phyloP scores from a whole-genome alignment of 1,140 invertebrate genomes.

The Drosophila bocki region DNA sequence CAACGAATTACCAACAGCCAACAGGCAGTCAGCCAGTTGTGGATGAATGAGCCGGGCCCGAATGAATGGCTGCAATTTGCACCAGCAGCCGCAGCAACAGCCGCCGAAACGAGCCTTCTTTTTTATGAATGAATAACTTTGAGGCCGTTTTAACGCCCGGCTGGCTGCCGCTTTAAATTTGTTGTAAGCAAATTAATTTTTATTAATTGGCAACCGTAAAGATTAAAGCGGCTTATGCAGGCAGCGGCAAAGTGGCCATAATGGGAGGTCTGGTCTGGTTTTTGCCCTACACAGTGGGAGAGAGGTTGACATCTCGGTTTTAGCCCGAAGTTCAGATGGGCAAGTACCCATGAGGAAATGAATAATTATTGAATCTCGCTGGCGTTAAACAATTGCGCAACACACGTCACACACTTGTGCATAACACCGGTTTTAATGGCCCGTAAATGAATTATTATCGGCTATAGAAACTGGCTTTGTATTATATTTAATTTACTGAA shows the following conservation, averaged over 20 bases:
- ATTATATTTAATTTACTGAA: slow-evolving; percentile 34
- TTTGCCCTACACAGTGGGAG: slow-evolving; percentile 19
- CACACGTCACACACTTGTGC: slow-evolving; percentile 55
- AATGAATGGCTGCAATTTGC: slow-evolving; percentile 79
- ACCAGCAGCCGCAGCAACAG: slow-evolving; percentile 54
- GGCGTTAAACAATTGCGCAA: slow-evolving; percentile 64
- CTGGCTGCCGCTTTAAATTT: slow-evolving; percentile 47
- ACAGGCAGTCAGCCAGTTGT: slow-evolving; percentile 55
- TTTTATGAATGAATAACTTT: slow-evolving; percentile 79
- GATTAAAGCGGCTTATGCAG: slow-evolving; percentile 47
- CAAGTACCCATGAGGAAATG: slow-evolving; percentile 31
- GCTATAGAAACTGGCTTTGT: slow-evolving; percentile 14
- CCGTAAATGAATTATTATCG: slow-evolving; percentile 42
- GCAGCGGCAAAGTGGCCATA: slow-evolving; percentile 28
- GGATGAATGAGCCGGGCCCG: slow-evolving; percentile 71
- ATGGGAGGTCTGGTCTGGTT: slow-evolving; percentile 8
- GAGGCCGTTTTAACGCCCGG: slow-evolving; percentile 62
- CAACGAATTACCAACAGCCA: slow-evolving; percentile 13
- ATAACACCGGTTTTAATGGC: slow-evolving; percentile 47
- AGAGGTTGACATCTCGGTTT: slow-evolving; percentile 28
- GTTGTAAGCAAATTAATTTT: slow-evolving; percentile 67
- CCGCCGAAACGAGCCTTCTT: slow-evolving; percentile 31
- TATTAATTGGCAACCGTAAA: slow-evolving; percentile 53
- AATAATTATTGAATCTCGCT: slow-evolving; percentile 58
- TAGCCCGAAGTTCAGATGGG: slow-evolving; percentile 30